Evolutionary conservation across 2,888 invertebrate species (phyloP).

Genomic region (Pomacea canaliculata): DNA sequence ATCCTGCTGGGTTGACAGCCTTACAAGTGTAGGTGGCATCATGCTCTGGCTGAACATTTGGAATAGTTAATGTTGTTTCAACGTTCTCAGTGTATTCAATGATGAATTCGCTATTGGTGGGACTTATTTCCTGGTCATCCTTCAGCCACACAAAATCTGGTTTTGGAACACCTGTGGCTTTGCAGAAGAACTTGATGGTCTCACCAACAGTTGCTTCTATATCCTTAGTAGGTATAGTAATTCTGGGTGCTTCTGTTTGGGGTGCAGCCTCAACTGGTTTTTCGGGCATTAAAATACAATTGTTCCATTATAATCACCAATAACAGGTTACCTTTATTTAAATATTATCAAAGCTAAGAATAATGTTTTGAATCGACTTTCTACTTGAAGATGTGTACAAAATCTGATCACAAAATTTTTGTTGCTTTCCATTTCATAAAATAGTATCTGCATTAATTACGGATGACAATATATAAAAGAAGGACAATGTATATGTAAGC

Average conservation of each 20-base stretch:
- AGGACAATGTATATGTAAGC: no score
- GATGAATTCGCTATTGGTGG: slow-evolving; percentile 53
- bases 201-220: slow-evolving; percentile 50
- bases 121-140: slow-evolving; percentile 54
- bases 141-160: slow-evolving; percentile 65
- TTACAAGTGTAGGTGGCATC: slow-evolving; percentile 64
- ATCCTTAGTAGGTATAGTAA: slow-evolving; percentile 59
- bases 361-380: not conserved
- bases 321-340: not conserved
- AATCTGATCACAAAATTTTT: no score
- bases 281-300: slow-evolving; percentile 4
- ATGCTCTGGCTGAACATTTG: slow-evolving; percentile 62
- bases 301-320: no score
- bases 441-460: no score
- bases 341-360: not conserved
- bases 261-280: slow-evolving; percentile 27
- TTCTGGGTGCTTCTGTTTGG: slow-evolving; percentile 59
- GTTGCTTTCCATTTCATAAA: no score
- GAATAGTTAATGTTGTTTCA: slow-evolving; percentile 56
- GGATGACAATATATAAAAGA: no score
- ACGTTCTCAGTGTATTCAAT: slow-evolving; percentile 47
- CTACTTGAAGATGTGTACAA: not conserved
- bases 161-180: slow-evolving; percentile 60
- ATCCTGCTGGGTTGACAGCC: slow-evolving; percentile 63
- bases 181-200: slow-evolving; percentile 58